phyloP scores from a whole-genome alignment of 2,888 invertebrate species.

The Beris morrisii region DNA sequence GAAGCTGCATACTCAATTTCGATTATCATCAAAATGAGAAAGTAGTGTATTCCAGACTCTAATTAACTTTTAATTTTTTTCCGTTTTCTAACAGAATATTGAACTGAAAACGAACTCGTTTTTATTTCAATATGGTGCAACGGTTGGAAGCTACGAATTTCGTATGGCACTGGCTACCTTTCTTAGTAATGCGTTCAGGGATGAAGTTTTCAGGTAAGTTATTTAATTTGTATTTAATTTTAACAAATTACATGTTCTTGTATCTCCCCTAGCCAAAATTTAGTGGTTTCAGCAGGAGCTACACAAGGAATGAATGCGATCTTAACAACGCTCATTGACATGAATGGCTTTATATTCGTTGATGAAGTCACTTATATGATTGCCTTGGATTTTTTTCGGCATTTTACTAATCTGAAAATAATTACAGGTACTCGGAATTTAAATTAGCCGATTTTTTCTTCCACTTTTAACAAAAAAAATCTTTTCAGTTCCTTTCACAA shows the following conservation, averaged over 20 bases:
- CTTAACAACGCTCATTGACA: conserved; percentile 60
- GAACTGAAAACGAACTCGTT: conserved; percentile 51
- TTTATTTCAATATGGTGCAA: conserved; percentile 62
- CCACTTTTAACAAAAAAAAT: background rate
- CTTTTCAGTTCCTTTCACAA: conserved; percentile 58
- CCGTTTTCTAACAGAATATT: conserved; percentile 45
- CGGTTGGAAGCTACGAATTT: conserved; percentile 57
- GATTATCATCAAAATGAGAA: too few species aligned
- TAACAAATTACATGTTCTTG: background rate
- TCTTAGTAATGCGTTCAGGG: conserved; percentile 55
- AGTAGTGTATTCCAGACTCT: too few species aligned
- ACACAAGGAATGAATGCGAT: conserved; percentile 63
- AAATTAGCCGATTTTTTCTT: background rate
- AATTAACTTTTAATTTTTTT: conserved; percentile 3
- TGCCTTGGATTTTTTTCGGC: conserved; percentile 60
- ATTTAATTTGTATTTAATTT: background rate
- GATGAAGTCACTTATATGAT: conserved; percentile 69
- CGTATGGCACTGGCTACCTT: conserved; percentile 58
- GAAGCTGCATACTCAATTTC: too few species aligned
- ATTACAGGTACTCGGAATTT: conserved; percentile 54
- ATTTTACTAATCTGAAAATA: conserved; percentile 60
- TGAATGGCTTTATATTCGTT: conserved; percentile 62
- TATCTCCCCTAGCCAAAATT: conserved; percentile 53
- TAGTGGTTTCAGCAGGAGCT: conserved; percentile 65
- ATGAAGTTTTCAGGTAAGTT: conserved; percentile 54